These are phyloP conservation scores for Ditula angustiorana DNA, from an alignment of 2,888 invertebrate genomes.

Conservation along the genomic window DNA sequence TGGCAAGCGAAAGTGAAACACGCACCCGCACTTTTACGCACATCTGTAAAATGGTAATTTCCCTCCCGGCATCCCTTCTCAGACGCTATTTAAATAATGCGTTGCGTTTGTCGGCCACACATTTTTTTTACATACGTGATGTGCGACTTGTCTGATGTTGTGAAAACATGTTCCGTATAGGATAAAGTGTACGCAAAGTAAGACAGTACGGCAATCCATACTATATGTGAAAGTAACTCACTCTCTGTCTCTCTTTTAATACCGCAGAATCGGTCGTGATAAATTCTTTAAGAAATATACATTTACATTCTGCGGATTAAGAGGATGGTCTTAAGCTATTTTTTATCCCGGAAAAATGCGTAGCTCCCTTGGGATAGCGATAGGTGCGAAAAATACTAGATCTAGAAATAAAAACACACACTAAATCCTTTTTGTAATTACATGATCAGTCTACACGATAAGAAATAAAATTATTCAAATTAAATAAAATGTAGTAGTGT, in stretches of 20 bases:
- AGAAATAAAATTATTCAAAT: background rate
- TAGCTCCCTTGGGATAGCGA: too few species aligned
- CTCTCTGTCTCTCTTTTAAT: too few species aligned
- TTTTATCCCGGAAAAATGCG: too few species aligned
- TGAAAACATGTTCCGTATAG: background rate
- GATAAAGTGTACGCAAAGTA: background rate
- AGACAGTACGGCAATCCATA: too few species aligned
- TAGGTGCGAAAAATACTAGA: too few species aligned
- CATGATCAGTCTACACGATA: background rate
- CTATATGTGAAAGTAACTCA: too few species aligned
- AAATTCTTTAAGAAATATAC: too few species aligned
- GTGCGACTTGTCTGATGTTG: constrained; percentile 18
- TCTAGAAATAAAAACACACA: too few species aligned
- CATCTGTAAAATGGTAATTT: constrained; percentile 33
- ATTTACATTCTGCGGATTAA: too few species aligned
- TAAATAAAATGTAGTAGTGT: background rate
- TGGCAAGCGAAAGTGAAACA: constrained; percentile 26
- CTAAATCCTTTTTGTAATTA: too few species aligned
- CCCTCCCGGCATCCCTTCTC: constrained; percentile 28
- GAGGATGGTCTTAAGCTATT: too few species aligned
- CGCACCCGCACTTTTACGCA: constrained; percentile 21
- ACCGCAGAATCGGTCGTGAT: too few species aligned
- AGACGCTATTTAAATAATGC: constrained; percentile 37
- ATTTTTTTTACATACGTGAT: constrained; percentile 23
- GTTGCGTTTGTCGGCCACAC: constrained; percentile 23